Evolutionary conservation across 2,888 invertebrate species (phyloP), one percentile per base, ranked within the genome.

Genomic region (Tinea semifulvella): DNA sequence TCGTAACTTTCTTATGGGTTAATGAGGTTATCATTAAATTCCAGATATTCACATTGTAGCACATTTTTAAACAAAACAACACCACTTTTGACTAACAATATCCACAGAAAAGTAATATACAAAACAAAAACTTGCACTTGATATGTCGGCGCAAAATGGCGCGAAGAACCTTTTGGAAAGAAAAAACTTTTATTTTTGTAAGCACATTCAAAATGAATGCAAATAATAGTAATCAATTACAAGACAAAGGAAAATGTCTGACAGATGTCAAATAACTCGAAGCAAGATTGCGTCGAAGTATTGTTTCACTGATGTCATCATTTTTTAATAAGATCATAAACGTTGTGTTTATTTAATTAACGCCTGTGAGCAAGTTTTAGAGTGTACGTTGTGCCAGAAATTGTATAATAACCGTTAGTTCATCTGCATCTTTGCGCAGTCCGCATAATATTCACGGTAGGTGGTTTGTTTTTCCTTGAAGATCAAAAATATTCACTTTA

Each of bases 341-440:
- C 13, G 11, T 31, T 31, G 13, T 36, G 36, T 36, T 36, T 36
- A 36, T 36, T 36, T 36, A 36, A 36, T 36, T 36, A 36, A 36
- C 31, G 31, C 3, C 13, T 31, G n/a, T 31, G 6, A 17, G 2
- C n/a, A 14, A 17, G 7, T 38, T 3, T 3, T 18, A 38, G 17
- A 18, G 19, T 17, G 38, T n/a, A 38, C n/a, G 17, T 11, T 19
- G 19, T 17, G 18, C 2, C 18, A 38, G 4, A 38, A 14, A 14
- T 18, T 18, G 7, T 17, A 38, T 17, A 38, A 38, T 4, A 38
- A 38, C 2, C 10, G 6, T 25, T 7, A 25, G 6, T 25, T 10
- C 6, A 7, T 6, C 25, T 7, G 25, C 10, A 10, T 7, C 25
- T 10, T 7, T 10, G 8, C 25, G 6, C 6, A 10, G 6, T 25